These are phyloP conservation scores for Pipistrellus nathusii DNA, from an alignment of 2,797 vertebrate genomes.

Conservation along the genomic window DNA sequence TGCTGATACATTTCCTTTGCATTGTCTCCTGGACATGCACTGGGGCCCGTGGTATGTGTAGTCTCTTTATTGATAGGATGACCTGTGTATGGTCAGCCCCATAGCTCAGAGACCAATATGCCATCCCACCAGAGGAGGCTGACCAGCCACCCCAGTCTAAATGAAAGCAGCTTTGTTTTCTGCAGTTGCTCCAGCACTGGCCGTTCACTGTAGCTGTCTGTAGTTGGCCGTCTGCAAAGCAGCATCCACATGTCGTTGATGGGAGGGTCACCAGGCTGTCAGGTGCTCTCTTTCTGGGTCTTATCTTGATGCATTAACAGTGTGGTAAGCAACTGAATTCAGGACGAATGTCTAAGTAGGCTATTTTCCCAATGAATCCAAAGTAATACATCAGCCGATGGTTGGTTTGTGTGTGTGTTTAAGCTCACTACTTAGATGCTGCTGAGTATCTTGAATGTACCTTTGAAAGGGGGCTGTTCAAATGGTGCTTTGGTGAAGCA, in stretches of 20 bases:
- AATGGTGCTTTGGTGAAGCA: neutral
- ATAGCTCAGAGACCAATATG: neutral
- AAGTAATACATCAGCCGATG: neutral
- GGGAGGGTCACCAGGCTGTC: neutral
- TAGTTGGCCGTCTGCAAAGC: neutral
- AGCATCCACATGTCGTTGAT: neutral
- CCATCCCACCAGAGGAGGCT: neutral
- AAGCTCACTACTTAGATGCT: neutral
- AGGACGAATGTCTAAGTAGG: neutral
- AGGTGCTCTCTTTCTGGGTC: neutral
- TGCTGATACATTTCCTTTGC: neutral
- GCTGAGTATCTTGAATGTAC: neutral
- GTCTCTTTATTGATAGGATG: neutral
- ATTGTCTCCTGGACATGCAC: neutral
- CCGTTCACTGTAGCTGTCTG: neutral
- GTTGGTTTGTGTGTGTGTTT: neutral
- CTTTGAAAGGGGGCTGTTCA: slow-evolving; percentile 14
- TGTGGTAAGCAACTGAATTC: slow-evolving; percentile 22
- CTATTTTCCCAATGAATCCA: slow-evolving; percentile 10
- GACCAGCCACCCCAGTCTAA: neutral
- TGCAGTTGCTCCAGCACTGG: neutral
- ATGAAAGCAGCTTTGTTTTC: neutral
- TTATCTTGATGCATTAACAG: neutral
- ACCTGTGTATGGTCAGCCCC: neutral
- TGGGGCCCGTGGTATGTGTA: neutral